Evolutionary conservation across 2,113 vertebrate species (phyloP), one percentile per base, ranked within the genome.

Genomic region (Electrona antarctica): DNA sequence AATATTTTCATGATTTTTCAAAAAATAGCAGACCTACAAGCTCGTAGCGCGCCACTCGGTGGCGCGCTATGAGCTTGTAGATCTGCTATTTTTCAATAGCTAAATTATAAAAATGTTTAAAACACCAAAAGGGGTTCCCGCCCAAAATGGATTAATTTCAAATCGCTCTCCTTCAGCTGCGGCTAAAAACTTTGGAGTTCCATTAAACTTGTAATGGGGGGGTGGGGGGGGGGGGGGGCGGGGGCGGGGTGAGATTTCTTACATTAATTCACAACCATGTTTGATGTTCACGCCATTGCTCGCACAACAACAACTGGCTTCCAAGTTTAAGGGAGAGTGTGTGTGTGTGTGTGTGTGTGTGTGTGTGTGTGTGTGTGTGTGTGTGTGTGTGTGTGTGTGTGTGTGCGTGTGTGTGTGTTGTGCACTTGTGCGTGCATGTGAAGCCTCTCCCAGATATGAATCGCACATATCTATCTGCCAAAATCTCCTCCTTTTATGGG

Each of bases 261-360:
- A 82, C 21, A 21, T 80, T 84, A 71, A 84, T 85, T 83, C 71
- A 68, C 60, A 51, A 58, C 49, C 63, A 63, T 77, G 81, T 89
- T 90, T 88, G 84, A 90, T 84, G 85, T 81, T 77, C 58, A 69
- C 71, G 73, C 70, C n/a, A 77, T 78, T 63, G 79, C 73, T 82
- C 79, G 76, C 57, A 57, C 74, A 76, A 80, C 80, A 86, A 82
- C 70, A 81, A 66, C 65, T 60, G 1, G 59, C 71, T 71, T 84
- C 86, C 79, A 88, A 80, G 61, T 85, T 82, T 79, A 47, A 75
- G 70, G 41, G 64, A 58, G 79, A 77, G 52, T 57, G 69, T 82
- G 73, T 74, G 29, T 80, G 73, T 71, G 59, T 76, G 64, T 74
- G 63, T 61, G 71, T 72, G 47, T 73, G 72, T 66, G 72, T 62